Base-by-base conservation (phyloP, 2,888 invertebrate species). In the Griposia aprilina region DNA sequence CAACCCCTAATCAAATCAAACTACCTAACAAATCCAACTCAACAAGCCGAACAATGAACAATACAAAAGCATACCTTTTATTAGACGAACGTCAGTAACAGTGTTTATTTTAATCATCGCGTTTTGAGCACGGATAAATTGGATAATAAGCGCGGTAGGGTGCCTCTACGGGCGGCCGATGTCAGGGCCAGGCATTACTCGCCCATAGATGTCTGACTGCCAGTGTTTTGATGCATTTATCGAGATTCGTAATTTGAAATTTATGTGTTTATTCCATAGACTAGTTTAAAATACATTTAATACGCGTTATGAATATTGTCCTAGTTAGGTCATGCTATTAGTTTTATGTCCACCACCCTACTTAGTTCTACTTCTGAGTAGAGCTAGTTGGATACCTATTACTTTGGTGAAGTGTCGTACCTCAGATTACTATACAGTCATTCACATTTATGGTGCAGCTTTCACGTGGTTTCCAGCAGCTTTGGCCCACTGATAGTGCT, bases 111-210 rank as follows among this genome's bases (percentile, higher is more conserved):
- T 86, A 87, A 89, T 87, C 87, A 82, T 85, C 84, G 84, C 81
- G 74, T 82, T 86, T 84, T 90, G 90, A 88, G 81, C 87, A 84
- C 89, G 88, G 83, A 90, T 88, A 94, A 94, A 94, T 95, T 94
- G 94, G 92, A 93, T 94, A 94, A 94, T 94, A 92, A 88, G 85
- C 93, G 67, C 94, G 77, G 89, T 90, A 85, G 94, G 93, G 91
- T 90, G 87, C 91, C 89, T 87, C 91, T 84, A 90, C 90, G 76
- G 90, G 91, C 82, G 89, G 88, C 71, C 82, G 88, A 78, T 86
- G 94, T 93, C 94, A 87, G 74, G 76, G 84, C 78, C 94, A 94
- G 94, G 89, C 91, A 91, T 91, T 91, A 66, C 72, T 73, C 55
- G 74, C 85, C 91, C 77, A 71, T 79, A 79, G 72, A 83, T 76